Evolutionary conservation across 92 coral and sea anemone species (phyloP).

Genomic region (Phymanthus crucifer): DNA sequence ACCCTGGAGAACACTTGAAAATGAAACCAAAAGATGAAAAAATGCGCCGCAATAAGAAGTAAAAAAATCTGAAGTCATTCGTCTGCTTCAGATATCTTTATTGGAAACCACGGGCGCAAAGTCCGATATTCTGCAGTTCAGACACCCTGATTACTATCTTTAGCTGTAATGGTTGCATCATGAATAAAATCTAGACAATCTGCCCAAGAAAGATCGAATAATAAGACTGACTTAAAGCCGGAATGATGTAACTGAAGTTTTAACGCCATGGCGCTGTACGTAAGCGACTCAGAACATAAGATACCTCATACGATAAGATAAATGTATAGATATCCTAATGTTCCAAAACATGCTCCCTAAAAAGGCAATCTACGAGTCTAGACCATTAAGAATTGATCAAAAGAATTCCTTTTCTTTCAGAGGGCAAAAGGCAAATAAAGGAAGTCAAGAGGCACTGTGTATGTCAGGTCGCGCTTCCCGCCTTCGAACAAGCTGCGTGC

Average conservation of each 20-base stretch:
- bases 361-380: background rate
- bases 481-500: background rate
- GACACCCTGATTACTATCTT: background rate
- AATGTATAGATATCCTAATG: background rate
- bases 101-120: background rate
- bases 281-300: background rate
- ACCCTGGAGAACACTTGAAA: constrained; percentile 2
- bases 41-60: background rate
- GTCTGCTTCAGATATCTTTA: background rate
- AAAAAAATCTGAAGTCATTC: background rate
- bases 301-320: background rate
- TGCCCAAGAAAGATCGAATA: background rate
- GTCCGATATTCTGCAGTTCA: background rate
- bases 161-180: background rate
- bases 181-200: constrained; percentile 1
- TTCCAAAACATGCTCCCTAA: background rate
- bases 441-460: no score
- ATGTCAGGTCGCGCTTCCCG: no score
- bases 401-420: background rate
- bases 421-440: background rate
- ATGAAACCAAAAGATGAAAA: constrained; percentile 3
- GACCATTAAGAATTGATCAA: background rate
- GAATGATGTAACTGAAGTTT: background rate
- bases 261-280: background rate
- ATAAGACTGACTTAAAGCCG: background rate